These are phyloP conservation scores for Gortyna flavago DNA, from an alignment of 2,888 invertebrate genomes.

Conservation along the genomic window DNA sequence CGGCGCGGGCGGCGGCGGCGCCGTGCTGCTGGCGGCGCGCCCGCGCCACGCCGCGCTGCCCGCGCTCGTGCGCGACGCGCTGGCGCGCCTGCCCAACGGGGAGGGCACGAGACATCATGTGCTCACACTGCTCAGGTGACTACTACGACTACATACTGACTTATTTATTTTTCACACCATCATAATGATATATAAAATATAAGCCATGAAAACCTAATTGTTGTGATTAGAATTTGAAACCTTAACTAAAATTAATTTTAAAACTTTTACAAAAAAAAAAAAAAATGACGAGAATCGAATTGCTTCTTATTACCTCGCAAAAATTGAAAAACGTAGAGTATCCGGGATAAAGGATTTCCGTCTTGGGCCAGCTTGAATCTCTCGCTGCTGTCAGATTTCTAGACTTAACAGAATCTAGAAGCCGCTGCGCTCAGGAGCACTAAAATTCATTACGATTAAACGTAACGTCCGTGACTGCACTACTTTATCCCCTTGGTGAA, in stretches of 20 bases:
- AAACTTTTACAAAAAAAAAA: no score
- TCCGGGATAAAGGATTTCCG: not conserved
- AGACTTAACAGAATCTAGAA: not conserved
- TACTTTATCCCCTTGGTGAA: not conserved
- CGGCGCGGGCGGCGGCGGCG: slow-evolving; percentile 93
- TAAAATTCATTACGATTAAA: not conserved
- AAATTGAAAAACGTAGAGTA: not conserved
- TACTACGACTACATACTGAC: not conserved
- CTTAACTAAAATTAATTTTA: no score
- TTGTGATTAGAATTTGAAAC: no score
- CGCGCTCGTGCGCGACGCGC: slow-evolving; percentile 97
- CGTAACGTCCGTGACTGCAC: not conserved
- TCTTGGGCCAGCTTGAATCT: not conserved
- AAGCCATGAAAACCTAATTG: no score
- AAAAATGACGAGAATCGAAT: not conserved
- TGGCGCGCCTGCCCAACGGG: slow-evolving; percentile 97
- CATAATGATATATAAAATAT: no score
- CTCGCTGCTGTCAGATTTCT: not conserved
- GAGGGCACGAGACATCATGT: slow-evolving; percentile 98
- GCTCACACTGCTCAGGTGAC: slow-evolving; percentile 92
- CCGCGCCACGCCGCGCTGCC: slow-evolving; percentile 97
- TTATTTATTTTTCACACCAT: not conserved
- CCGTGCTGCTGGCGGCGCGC: slow-evolving; percentile 94
- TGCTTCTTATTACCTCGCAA: not conserved
- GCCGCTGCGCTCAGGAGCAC: not conserved